Base-by-base conservation (phyloP, 53 echinoderm and acorn worm genomes). In the Patiria pectinifera region DNA sequence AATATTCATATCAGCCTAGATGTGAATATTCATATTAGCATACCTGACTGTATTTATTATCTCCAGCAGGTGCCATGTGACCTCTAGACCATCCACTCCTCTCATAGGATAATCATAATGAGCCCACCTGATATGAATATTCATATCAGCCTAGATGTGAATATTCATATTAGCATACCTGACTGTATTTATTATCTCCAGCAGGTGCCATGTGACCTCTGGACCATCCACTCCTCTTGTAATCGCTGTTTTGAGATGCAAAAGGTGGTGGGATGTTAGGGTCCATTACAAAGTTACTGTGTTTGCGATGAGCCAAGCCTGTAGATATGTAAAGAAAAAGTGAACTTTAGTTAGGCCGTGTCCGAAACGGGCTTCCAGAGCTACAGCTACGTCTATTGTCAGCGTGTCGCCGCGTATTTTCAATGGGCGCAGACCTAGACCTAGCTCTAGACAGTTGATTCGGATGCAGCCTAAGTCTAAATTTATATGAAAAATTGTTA, bases 171-270 rank as follows among this genome's bases (percentile, higher is more conserved):
- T 3, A 18, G 71, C 85, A 3, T 85, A 98, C 98, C 94, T 98
- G 98, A 93, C 95, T 95, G 75, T 92, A 87, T 85, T 98, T 96
- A 80, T 93, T 92, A 78, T 98, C 94, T 46, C 94, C 96, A 45
- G 98, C 96, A 25, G 98, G 98, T 83, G 96, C 95, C 98, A 98
- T 98, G 86, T 98, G 98, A 23, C 98, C 98, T 59, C 96, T 92
- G 21, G 98, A 96, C 96, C 95, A 98, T 44, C 96, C 96, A 89
- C 96, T 96, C 0, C 80, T 69, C 71, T 85, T 93, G 92, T 94
- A 98, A 48, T 98, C 98, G 85, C 94, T 94, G 82, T 95, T 96
- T 62, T 94, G 91, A 45, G 99, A 91, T 2, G 94, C 74, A 79
- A 93, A 99, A 11, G 83, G 63, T 25, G 93, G 48, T 14, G 76